Evolutionary conservation across 2,888 invertebrate species (phyloP), one percentile per base, ranked within the genome.

Genomic region (Leucophora obtusa): DNA sequence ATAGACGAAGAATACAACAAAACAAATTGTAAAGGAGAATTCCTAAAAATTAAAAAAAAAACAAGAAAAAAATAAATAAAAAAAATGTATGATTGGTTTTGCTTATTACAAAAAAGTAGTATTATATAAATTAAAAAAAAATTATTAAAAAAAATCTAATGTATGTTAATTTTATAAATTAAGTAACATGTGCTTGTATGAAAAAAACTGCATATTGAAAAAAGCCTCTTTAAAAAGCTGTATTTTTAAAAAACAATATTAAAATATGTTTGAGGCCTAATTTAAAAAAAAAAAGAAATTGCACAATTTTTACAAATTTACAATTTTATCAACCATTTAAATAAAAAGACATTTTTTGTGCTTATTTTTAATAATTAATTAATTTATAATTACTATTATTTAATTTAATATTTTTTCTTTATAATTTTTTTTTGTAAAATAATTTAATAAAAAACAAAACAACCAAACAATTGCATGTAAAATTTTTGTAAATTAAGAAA

Each of bases 341-440:
- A 82, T 79, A 83, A 82, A 84, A 83, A 84, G 83, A 84, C 83
- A 84, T 84, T 84, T 82, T 84, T 83, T 83, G 83, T 83, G 83
- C 82, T 84, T 82, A 83, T 70, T 75, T 82, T 80, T 80, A 74
- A 71, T 65, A n/a, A 33, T 59, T 35, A 59, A 71, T 60, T 66
- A 59, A 71, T 60, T 66, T 50, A 66, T 69, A 73, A 78, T 28
- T 28, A 76, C 63, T 76, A 77, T 62, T 43, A 73, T 77, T 78
- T 75, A 65, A 81, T 65, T 28, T 62, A 73, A 53, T 72, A 77
- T 47, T n/a, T 47, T 47, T 11, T n/a, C n/a, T 14, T 47, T 47
- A 47, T n/a, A 47, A 14, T 47, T 47, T 47, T 43, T n/a, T 47
- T 14, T 47, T 14, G 14, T 47, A 47, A 47, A n/a, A 47, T 47